These are phyloP conservation scores for Polypedilum pembai DNA, from an alignment of 1,140 invertebrate species.

Conservation along the genomic window DNA sequence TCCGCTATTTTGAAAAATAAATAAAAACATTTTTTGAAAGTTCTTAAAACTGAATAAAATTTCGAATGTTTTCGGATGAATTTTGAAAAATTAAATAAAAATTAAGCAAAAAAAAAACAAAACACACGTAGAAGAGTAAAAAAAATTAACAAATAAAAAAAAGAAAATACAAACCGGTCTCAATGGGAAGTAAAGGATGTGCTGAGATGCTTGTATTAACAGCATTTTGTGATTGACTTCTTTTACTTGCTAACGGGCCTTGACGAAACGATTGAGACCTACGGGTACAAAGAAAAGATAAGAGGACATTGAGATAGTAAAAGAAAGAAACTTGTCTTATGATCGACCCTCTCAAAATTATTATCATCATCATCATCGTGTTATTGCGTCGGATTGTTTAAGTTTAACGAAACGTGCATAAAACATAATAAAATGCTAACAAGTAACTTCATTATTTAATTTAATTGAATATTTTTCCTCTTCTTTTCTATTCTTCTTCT, in stretches of 20 bases:
- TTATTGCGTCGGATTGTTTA: not conserved
- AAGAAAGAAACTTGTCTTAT: conserved; percentile 5
- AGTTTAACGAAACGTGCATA: not conserved
- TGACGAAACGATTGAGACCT: conserved; percentile 78
- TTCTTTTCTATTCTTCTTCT: conserved; percentile 37
- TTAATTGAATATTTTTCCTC: conserved; percentile 31
- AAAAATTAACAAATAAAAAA: conserved; percentile 33
- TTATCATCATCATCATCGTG: not conserved
- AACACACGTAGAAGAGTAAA: conserved; percentile 31
- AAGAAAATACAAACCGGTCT: conserved; percentile 53
- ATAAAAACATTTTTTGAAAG: conserved; percentile 28
- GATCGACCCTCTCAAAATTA: not conserved
- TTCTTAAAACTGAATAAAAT: not conserved
- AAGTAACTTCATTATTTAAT: conserved; percentile 1
- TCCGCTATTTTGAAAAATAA: conserved; percentile 38
- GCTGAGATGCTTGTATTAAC: conserved; percentile 70
- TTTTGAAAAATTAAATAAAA: not conserved
- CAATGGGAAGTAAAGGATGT: conserved; percentile 73
- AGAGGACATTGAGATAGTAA: conserved; percentile 41
- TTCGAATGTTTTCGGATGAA: not conserved
- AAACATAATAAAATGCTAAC: conserved; percentile 19
- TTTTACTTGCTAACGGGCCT: conserved; percentile 50
- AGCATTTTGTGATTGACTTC: conserved; percentile 45
- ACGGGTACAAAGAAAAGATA: conserved; percentile 63
- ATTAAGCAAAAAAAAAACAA: conserved; percentile 29